A percentile compares a stretch with the other conserved stretches of the same genome.
phyloP scores from a whole-genome alignment of 2,113 vertebrate species.

The Carettochelys insculpta region DNA sequence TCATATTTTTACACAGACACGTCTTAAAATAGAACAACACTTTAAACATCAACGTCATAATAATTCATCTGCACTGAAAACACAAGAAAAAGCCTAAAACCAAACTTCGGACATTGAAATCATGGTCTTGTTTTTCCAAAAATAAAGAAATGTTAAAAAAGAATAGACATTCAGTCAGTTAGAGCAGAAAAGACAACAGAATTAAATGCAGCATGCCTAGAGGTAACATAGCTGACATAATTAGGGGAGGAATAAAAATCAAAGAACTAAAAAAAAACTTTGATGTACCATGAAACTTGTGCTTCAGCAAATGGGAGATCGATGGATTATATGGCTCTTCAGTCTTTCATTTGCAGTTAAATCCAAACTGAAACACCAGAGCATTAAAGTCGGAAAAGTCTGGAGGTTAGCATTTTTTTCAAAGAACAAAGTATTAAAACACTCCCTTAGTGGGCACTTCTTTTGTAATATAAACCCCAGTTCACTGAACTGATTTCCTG shows the following conservation, averaged over 20 bases:
- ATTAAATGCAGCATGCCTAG: constrained; percentile 38
- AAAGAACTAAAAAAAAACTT: constrained; percentile 61
- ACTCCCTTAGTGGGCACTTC: constrained; percentile 74
- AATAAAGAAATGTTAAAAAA: background rate
- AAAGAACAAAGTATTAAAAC: constrained; percentile 75
- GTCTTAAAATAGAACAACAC: background rate
- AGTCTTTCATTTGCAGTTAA: constrained; percentile 76
- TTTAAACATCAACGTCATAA: background rate
- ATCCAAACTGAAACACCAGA: constrained; percentile 75
- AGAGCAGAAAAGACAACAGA: constrained; percentile 36
- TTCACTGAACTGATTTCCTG: constrained; percentile 76
- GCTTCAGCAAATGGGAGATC: constrained; percentile 75
- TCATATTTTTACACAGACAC: background rate
- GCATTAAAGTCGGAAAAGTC: constrained; percentile 71
- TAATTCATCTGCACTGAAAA: background rate
- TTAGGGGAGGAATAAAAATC: constrained; percentile 48
- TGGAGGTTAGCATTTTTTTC: constrained; percentile 72
- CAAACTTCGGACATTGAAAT: background rate
- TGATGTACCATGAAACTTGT: constrained; percentile 66
- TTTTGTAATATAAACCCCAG: constrained; percentile 76
- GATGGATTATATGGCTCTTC: constrained; percentile 74
- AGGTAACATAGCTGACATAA: constrained; percentile 62
- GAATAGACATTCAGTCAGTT: constrained; percentile 1
- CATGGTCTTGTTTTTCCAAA: background rate
- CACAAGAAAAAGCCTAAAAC: background rate